These are phyloP conservation scores for Hecatera dysodea DNA, from an alignment of 2,888 invertebrate genomes.

Conservation along the genomic window DNA sequence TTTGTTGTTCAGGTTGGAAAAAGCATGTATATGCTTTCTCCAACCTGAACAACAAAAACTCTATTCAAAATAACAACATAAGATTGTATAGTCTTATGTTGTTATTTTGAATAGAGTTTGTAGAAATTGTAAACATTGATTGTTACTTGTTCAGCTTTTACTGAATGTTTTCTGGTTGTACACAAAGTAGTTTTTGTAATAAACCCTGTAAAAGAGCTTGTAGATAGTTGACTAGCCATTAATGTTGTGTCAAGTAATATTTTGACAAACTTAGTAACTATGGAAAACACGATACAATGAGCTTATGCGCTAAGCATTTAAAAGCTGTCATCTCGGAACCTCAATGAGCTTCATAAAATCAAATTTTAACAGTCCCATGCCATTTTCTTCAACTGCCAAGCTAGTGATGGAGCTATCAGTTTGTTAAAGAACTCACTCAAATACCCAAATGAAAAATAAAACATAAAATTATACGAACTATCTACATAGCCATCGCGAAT, in stretches of 20 bases:
- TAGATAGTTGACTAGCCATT: background rate
- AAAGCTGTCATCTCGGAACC: background rate
- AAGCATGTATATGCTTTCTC: no score
- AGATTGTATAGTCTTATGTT: slow-evolving; percentile 28
- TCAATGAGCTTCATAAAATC: background rate
- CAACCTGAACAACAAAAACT: no score
- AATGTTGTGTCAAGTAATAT: background rate
- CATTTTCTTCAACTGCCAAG: background rate
- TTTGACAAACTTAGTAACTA: background rate
- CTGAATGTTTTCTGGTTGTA: background rate
- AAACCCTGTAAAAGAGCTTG: background rate
- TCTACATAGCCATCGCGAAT: slow-evolving; percentile 24
- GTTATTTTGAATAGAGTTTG: slow-evolving; percentile 19
- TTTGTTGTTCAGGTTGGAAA: slow-evolving; percentile 13
- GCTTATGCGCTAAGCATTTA: background rate
- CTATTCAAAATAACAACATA: no score
- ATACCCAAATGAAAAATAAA: background rate
- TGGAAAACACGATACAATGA: no score
- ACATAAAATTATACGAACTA: background rate
- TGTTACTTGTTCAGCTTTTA: background rate
- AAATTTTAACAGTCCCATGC: background rate
- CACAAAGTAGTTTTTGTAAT: background rate
- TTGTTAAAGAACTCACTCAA: background rate
- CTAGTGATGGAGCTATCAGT: background rate
- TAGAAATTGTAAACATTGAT: slow-evolving; percentile 6